Percentiles rank a stretch among this genome's conserved stretches.
These are phyloP conservation scores for Paratilapia polleni DNA, from an alignment of 2,113 vertebrate genomes.

Conservation along the genomic window DNA sequence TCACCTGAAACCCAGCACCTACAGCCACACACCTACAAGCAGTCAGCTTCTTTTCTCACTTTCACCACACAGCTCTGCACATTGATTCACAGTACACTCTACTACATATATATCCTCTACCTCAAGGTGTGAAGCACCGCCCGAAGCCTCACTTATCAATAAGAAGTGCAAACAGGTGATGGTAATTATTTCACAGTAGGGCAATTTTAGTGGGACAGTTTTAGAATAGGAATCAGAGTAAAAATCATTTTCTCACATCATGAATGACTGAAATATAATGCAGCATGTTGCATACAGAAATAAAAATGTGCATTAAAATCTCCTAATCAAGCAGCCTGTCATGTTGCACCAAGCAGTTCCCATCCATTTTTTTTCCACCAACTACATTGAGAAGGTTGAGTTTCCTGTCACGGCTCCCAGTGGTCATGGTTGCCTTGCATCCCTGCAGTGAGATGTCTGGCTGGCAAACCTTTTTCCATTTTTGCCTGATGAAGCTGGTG, in stretches of 20 bases:
- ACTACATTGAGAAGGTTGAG: slow-evolving; percentile 54
- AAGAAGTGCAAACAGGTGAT: background rate
- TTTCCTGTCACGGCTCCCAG: slow-evolving; percentile 51
- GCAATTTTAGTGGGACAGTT: background rate
- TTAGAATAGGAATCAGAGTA: background rate
- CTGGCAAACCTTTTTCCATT: slow-evolving; percentile 75
- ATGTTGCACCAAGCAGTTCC: slow-evolving; percentile 26
- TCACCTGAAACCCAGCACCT: slow-evolving; percentile 53
- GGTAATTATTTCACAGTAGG: background rate
- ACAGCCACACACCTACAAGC: slow-evolving; percentile 49
- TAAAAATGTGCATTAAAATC: slow-evolving; percentile 27
- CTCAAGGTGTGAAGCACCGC: background rate
- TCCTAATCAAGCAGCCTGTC: slow-evolving; percentile 39
- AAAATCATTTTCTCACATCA: background rate
- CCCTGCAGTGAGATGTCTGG: slow-evolving; percentile 49
- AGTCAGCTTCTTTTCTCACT: slow-evolving; percentile 59
- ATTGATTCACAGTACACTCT: background rate
- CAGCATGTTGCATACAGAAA: background rate
- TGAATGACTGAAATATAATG: background rate
- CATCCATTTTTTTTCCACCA: slow-evolving; percentile 39
- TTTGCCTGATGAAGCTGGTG: slow-evolving; percentile 76
- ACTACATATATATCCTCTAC: background rate
- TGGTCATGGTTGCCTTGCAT: slow-evolving; percentile 24
- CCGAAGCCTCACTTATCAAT: background rate
- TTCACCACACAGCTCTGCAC: slow-evolving; percentile 31